Base-by-base conservation (phyloP, 2,797 vertebrate genomes). In the Sebastes diploproa region DNA sequence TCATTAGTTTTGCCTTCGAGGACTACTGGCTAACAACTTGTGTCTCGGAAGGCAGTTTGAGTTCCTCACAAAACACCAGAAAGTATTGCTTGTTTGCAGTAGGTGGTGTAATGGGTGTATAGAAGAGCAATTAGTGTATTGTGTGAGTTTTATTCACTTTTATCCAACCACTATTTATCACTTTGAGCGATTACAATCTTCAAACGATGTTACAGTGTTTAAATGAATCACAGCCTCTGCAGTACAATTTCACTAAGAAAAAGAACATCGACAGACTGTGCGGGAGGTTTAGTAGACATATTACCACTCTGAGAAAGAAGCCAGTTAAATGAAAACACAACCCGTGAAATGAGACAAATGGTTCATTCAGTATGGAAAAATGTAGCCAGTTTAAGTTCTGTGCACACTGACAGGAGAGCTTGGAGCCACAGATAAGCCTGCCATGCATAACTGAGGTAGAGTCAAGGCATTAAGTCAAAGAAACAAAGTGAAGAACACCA, bases 51-150 rank as follows among this genome's bases (percentile, higher is more conserved):
- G 75, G 63, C 55, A 8, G 56, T 23, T 22, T 34, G 54, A 29
- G 11, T 22, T 25, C 9, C 22, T 76, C 64, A 38, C 50, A 46
- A 55, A 75, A 64, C 71, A 46, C 25, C 38, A 32, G 13, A 50
- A 38, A 55, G 32, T 59, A 36, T 29, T 38, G 63, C 60, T 73
- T 65, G 36, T 38, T 79, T 75, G 71, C 50, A 76, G 61, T 71
- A 34, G 23, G 59, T 66, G 27, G 29, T 11, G 30, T 67, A 60
- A 67, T 36, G 59, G 38, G 54, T 30, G 25, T 29, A 34, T 22
- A 59, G 62, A 68, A 79, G 75, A 80, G 77, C 60, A 80, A 81
- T 87, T 80, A 69, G 68, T 66, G 65, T 18, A 77, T 54, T 56
- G 38, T 63, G 62, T 23, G 50, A 66, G 70, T 75, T 81, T 73